Percentiles rank a stretch among this genome's conserved stretches.
phyloP scores from a whole-genome alignment of 2,888 invertebrate genomes.

The Scaptomyza reducta region DNA sequence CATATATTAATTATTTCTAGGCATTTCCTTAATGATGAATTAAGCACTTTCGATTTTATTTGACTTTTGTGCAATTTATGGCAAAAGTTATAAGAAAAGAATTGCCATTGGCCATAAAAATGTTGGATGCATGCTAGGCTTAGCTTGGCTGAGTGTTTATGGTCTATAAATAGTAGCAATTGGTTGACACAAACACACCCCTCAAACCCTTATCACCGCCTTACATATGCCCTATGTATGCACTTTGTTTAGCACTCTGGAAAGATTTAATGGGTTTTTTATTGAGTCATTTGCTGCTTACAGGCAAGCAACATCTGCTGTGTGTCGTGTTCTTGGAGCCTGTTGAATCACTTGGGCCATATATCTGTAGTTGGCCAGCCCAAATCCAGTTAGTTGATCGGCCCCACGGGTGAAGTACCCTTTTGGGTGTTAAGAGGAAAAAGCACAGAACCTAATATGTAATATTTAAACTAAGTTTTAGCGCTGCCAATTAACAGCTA shows the following conservation, averaged over 20 bases:
- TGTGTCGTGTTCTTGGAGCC: constrained; percentile 14
- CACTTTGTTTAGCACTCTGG: constrained; percentile 55
- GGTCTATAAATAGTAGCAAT: constrained; percentile 55
- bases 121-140: constrained; percentile 21
- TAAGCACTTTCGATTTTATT: constrained; percentile 19
- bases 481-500: constrained; percentile 65
- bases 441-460: constrained; percentile 40
- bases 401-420: constrained; percentile 60
- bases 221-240: constrained; percentile 35
- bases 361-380: constrained; percentile 1
- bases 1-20: not conserved
- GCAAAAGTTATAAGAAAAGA: constrained; percentile 18
- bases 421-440: constrained; percentile 10
- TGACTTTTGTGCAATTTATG: constrained; percentile 44
- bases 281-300: constrained; percentile 63
- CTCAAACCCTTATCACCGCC: not conserved
- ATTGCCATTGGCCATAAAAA: constrained; percentile 26
- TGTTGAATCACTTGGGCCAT: constrained; percentile 49
- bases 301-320: constrained; percentile 51
- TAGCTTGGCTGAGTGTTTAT: constrained; percentile 29
- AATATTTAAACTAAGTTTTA: constrained; percentile 52
- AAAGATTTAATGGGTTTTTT: constrained; percentile 55
- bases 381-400: not conserved
- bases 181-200: constrained; percentile 20
- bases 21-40: constrained; percentile 24